Conservation (phyloP, 2,113 vertebrate genomes). For the Hoplias malabaricus region DNA sequence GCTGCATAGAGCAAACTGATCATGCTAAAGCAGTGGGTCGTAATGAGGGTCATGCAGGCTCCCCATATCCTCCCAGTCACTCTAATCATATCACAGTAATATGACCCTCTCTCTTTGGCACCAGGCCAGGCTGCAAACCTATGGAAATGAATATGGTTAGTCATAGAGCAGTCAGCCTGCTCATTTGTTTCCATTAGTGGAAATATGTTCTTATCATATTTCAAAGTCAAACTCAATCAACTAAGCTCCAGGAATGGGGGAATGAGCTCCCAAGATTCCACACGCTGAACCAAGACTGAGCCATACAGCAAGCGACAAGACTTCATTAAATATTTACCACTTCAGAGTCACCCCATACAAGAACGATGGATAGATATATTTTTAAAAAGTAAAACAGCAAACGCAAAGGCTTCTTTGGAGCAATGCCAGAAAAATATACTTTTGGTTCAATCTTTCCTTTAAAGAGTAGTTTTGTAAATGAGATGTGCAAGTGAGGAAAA, state of each 20-base stretch:
- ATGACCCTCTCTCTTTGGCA: neutral
- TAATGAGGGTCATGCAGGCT: slow-evolving; percentile 21
- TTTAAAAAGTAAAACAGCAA: neutral
- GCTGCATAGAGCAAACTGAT: slow-evolving; percentile 14
- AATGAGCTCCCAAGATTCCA: slow-evolving; percentile 8
- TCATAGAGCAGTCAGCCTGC: neutral
- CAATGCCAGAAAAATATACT: neutral
- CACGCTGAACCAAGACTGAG: neutral
- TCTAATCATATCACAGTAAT: slow-evolving; percentile 22
- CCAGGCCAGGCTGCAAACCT: slow-evolving; percentile 10
- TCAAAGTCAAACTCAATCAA: slow-evolving; percentile 44
- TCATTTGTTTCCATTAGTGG: slow-evolving; percentile 41
- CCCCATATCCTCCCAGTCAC: neutral
- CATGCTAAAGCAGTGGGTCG: neutral
- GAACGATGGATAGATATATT: neutral
- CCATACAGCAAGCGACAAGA: neutral
- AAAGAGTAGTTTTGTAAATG: too few species aligned
- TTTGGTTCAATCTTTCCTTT: neutral
- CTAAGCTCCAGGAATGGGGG: neutral
- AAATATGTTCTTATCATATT: slow-evolving; percentile 39
- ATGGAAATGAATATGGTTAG: slow-evolving; percentile 38
- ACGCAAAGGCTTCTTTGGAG: too few species aligned
- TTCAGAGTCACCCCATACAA: neutral
- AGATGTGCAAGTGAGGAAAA: too few species aligned
- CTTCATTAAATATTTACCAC: neutral